Evolutionary conservation across 2,888 invertebrate genomes (phyloP).

Genomic region (Drosophila ezoana): DNA sequence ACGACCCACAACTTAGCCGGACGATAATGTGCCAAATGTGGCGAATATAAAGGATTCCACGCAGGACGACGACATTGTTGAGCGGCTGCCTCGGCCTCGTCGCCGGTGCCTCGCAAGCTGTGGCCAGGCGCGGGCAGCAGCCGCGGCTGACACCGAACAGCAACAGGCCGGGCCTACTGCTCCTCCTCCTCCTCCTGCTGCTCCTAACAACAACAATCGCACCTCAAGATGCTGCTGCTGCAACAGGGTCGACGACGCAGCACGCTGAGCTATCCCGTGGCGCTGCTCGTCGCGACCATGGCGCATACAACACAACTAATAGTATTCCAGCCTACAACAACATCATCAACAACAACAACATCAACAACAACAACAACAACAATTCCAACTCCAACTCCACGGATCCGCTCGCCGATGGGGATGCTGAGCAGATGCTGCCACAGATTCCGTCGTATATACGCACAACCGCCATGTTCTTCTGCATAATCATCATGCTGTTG

Average conservation of each 20-base stretch:
- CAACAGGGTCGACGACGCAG: slow-evolving; percentile 59
- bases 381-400: slow-evolving; percentile 21
- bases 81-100: slow-evolving; percentile 73
- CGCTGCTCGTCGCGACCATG: slow-evolving; percentile 70
- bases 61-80: slow-evolving; percentile 73
- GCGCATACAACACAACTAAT: slow-evolving; percentile 77
- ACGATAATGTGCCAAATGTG: slow-evolving; percentile 57
- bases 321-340: slow-evolving; percentile 70
- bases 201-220: slow-evolving; percentile 9
- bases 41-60: slow-evolving; percentile 51
- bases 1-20: background rate
- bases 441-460: slow-evolving; percentile 94
- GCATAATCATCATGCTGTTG: slow-evolving; percentile 94
- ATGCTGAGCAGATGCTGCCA: slow-evolving; percentile 83
- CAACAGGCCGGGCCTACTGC: slow-evolving; percentile 48
- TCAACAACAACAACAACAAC: slow-evolving; percentile 27
- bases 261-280: slow-evolving; percentile 75
- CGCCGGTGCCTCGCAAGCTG: slow-evolving; percentile 65
- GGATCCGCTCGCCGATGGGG: slow-evolving; percentile 27
- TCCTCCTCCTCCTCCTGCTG: slow-evolving; percentile 37
- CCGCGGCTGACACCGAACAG: slow-evolving; percentile 59
- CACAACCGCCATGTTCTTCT: slow-evolving; percentile 94
- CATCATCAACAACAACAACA: slow-evolving; percentile 28
- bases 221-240: slow-evolving; percentile 52
- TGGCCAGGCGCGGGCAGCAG: slow-evolving; percentile 72